Percentiles rank a stretch among this genome's conserved stretches.
phyloP scores from a whole-genome alignment of 2,888 invertebrate genomes.

The Nephrotoma flavescens region DNA sequence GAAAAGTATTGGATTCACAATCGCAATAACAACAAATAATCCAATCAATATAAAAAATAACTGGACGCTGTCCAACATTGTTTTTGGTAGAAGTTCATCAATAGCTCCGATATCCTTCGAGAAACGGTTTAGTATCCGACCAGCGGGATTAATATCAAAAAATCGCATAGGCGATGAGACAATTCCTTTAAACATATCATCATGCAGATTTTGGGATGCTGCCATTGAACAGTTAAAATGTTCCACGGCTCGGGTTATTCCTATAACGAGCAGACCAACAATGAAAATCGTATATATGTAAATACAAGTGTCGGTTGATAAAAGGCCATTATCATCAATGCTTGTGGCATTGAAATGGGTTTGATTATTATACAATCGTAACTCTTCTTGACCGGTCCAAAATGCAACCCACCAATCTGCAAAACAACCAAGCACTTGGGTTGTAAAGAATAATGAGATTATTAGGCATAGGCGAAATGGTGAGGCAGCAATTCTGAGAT shows the following conservation, averaged over 20 bases:
- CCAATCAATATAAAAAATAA: conserved; percentile 34
- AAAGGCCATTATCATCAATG: conserved; percentile 19
- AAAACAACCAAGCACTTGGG: conserved; percentile 43
- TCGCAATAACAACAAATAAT: conserved; percentile 44
- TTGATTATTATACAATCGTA: conserved; percentile 9
- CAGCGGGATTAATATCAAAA: conserved; percentile 73
- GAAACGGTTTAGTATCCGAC: conserved; percentile 62
- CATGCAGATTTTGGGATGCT: conserved; percentile 53
- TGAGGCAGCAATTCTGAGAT: conserved; percentile 37
- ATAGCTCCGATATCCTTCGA: conserved; percentile 74
- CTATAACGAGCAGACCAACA: conserved; percentile 36
- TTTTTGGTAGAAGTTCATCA: conserved; percentile 60
- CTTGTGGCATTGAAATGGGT: conserved; percentile 17
- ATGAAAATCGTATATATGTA: conserved; percentile 46
- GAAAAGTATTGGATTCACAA: conserved; percentile 43
- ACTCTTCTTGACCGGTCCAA: conserved; percentile 28
- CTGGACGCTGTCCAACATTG: conserved; percentile 49
- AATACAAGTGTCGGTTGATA: conserved; percentile 35
- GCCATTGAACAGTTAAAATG: conserved; percentile 48
- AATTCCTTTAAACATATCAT: conserved; percentile 46
- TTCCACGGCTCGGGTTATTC: conserved; percentile 41
- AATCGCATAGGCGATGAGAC: conserved; percentile 43
- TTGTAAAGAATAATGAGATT: conserved; percentile 35
- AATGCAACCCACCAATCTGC: conserved; percentile 57
- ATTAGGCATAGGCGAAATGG: conserved; percentile 31